Evolutionary conservation across 2,888 invertebrate genomes (phyloP).

Genomic region (Punctoribates punctum): DNA sequence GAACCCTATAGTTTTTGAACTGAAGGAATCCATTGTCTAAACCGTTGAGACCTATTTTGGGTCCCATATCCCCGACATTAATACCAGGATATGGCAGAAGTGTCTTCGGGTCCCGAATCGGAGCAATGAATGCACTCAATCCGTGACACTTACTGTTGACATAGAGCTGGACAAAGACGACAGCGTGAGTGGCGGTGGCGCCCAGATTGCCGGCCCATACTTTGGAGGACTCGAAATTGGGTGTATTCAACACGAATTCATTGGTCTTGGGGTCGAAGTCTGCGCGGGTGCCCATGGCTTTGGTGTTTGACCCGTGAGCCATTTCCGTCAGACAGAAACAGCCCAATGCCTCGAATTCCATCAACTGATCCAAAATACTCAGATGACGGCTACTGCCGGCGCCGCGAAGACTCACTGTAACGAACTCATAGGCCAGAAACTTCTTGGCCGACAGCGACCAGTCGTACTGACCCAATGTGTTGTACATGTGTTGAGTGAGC

Average conservation of each 20-base stretch:
- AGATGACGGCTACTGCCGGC: constrained; percentile 41
- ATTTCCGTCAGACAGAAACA: constrained; percentile 86
- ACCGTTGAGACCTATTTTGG: constrained; percentile 84
- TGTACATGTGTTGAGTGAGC: constrained; percentile 51
- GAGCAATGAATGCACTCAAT: constrained; percentile 82
- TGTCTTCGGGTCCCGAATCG: constrained; percentile 71
- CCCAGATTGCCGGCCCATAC: constrained; percentile 81
- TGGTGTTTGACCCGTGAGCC: constrained; percentile 84
- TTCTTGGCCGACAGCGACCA: constrained; percentile 54
- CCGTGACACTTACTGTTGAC: constrained; percentile 77
- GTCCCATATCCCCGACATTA: constrained; percentile 84
- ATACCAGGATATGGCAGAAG: constrained; percentile 71
- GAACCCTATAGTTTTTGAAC: constrained; percentile 75
- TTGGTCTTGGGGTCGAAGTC: constrained; percentile 68
- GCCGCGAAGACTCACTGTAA: constrained; percentile 36
- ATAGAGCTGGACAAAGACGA: constrained; percentile 80
- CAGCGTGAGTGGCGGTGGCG: constrained; percentile 71
- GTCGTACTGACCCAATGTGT: constrained; percentile 54
- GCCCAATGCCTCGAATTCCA: constrained; percentile 59
- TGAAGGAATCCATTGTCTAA: constrained; percentile 88
- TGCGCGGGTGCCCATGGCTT: constrained; percentile 78
- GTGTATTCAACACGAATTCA: constrained; percentile 69
- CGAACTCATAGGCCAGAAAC: constrained; percentile 51
- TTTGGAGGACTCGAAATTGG: constrained; percentile 73
- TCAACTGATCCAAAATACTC: constrained; percentile 42